phyloP scores from a whole-genome alignment of 2,113 vertebrate species.

The Gymnarchus niloticus region DNA sequence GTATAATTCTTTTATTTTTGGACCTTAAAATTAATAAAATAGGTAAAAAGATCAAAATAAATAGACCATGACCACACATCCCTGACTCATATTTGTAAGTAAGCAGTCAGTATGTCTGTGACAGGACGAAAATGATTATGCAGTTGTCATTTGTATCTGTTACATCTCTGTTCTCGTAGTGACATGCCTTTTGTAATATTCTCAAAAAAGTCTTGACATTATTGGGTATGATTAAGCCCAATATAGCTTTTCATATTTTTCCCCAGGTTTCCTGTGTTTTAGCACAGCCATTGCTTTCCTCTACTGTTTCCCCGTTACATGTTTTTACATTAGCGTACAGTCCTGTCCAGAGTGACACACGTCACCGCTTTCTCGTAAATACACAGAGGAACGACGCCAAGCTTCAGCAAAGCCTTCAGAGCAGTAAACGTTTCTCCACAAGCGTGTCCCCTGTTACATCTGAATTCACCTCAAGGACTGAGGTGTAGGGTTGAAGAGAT shows the following conservation, averaged over 20 bases:
- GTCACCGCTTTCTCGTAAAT: no score
- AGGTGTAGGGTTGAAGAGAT: slow-evolving; percentile 9
- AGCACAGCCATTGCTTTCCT: background rate
- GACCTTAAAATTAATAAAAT: background rate
- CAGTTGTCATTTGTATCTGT: background rate
- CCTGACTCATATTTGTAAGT: background rate
- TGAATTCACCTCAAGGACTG: background rate
- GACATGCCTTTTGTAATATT: background rate
- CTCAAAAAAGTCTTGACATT: no score
- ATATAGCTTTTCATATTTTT: no score
- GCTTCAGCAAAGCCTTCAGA: no score
- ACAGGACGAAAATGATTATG: background rate
- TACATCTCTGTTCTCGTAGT: background rate
- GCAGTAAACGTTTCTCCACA: background rate
- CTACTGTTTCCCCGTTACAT: background rate
- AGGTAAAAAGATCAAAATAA: no score
- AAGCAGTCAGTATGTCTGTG: background rate
- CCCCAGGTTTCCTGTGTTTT: background rate
- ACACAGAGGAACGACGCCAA: no score
- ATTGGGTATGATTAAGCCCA: no score
- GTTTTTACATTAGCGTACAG: background rate
- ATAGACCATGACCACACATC: background rate
- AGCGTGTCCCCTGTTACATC: background rate
- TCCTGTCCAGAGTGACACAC: no score
- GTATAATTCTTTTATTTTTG: background rate